Conservation (phyloP, 2,797 vertebrate genomes). For the Nyctibius grandis region DNA sequence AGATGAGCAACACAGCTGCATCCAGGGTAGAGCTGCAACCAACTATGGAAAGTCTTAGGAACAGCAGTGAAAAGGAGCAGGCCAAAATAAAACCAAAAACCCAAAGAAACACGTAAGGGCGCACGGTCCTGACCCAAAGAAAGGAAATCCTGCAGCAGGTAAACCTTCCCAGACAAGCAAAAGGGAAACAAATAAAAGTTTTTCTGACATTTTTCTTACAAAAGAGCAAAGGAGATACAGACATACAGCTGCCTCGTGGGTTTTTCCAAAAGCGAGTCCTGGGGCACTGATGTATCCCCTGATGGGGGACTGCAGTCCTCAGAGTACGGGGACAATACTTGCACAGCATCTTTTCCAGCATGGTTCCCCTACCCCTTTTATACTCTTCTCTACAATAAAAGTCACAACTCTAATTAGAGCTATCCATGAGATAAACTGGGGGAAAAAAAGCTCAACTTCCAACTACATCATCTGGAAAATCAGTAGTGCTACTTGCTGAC, state of each 20-base stretch:
- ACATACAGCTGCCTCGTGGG: rapidly evolving
- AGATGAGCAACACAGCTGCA: neutral
- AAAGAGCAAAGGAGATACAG: neutral
- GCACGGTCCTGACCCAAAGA: rapidly evolving
- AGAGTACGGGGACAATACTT: rapidly evolving
- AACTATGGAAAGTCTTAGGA: neutral
- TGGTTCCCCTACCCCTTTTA: neutral
- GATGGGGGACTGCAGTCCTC: neutral
- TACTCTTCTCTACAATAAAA: neutral
- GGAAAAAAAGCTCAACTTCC: neutral
- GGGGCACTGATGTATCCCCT: neutral
- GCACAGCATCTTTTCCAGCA: neutral
- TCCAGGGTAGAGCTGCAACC: neutral
- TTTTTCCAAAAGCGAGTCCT: neutral
- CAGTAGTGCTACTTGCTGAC: neutral
- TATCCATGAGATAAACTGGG: neutral
- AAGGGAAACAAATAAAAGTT: neutral
- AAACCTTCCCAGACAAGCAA: neutral
- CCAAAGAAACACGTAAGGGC: neutral
- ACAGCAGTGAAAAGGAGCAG: neutral
- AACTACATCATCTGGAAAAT: neutral
- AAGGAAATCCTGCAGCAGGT: neutral
- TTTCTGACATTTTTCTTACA: neutral
- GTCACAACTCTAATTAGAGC: neutral
- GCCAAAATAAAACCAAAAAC: neutral